Percentiles rank a stretch among this genome's conserved stretches.
Evolutionary conservation across 1,140 invertebrate species (phyloP).

Genomic region (Drosophila teissieri): DNA sequence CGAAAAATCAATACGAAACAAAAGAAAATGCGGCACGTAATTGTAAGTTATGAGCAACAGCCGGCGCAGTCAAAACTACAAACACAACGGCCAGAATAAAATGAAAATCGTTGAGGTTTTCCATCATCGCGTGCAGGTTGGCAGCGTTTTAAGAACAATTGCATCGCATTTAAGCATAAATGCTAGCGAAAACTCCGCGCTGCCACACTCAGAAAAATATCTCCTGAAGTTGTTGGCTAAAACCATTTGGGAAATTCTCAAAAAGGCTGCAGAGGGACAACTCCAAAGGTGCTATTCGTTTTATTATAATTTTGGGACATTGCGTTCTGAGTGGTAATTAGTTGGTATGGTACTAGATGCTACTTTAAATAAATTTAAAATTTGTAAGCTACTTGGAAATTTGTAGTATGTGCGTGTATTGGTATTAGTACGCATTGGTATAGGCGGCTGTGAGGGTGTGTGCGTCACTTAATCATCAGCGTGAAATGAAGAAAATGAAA

Average conservation of each 20-base stretch:
- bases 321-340: too few relatives aligned
- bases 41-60: slow-evolving; percentile 43
- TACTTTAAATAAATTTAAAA: too few relatives aligned
- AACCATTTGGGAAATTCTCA: not conserved
- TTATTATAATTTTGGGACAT: too few relatives aligned
- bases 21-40: slow-evolving; percentile 48
- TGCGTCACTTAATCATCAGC: slow-evolving; percentile 73
- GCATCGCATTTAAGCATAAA: slow-evolving; percentile 77
- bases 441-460: slow-evolving; percentile 32
- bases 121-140: slow-evolving; percentile 70
- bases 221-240: not conserved
- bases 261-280: not conserved
- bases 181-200: slow-evolving; percentile 65
- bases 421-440: slow-evolving; percentile 11
- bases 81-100: slow-evolving; percentile 34
- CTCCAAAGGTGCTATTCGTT: too few relatives aligned
- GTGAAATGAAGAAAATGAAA: slow-evolving; percentile 72
- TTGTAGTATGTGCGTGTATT: not conserved
- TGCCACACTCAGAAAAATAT: slow-evolving; percentile 6
- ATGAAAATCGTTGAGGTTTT: slow-evolving; percentile 72
- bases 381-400: not conserved
- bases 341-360: too few relatives aligned
- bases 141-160: slow-evolving; percentile 75
- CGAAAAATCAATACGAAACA: slow-evolving; percentile 50
- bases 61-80: slow-evolving; percentile 1